A percentile compares a stretch with the other conserved stretches of the same genome.
Conservation (phyloP, 1,140 invertebrate genomes). For the Lepidurus packardi region DNA sequence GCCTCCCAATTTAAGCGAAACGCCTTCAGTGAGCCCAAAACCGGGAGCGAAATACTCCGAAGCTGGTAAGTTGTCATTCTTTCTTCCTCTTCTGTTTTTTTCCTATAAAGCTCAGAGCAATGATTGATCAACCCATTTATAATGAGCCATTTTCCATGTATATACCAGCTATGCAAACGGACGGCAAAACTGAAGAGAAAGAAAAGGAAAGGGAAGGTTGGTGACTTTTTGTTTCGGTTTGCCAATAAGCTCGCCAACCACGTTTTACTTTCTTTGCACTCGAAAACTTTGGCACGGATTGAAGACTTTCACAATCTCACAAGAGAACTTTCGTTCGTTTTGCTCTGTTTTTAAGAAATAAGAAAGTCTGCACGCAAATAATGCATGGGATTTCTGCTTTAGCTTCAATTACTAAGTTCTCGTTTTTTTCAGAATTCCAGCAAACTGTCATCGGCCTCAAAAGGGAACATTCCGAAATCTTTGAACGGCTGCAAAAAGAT, state of each 20-base stretch:
- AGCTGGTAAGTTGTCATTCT: not conserved
- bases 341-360: no score
- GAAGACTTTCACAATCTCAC: no score
- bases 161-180: conserved; percentile 28
- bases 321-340: no score
- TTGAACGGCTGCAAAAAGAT: conserved; percentile 40
- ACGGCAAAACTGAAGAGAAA: conserved; percentile 11
- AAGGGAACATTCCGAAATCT: conserved; percentile 43
- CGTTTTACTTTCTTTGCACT: no score
- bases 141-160: not conserved
- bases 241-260: not conserved
- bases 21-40: not conserved
- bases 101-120: no score
- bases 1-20: conserved; percentile 44
- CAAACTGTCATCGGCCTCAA: conserved; percentile 46
- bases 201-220: conserved; percentile 25
- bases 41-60: not conserved
- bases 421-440: conserved; percentile 43
- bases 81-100: not conserved
- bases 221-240: not conserved
- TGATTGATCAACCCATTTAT: not conserved
- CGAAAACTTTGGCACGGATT: no score
- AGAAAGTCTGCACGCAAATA: no score
- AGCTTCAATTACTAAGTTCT: not conserved
- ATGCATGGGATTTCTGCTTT: no score